A percentile compares a stretch with the other conserved stretches of the same genome.
phyloP scores from a whole-genome alignment of 2,797 vertebrate species.

The Dendrocincla tyrannina region DNA sequence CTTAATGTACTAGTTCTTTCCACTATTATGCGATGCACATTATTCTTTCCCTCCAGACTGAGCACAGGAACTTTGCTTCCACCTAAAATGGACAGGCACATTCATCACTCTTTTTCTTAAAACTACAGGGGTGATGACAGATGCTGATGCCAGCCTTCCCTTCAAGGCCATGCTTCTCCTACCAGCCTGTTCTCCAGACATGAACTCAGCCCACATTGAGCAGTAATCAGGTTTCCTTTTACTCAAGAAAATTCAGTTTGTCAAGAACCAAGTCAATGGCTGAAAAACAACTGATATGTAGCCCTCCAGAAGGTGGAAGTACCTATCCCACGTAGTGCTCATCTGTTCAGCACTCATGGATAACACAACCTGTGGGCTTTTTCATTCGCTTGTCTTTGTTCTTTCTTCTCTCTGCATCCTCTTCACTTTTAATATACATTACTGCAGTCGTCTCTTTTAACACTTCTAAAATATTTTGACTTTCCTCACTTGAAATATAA shows the following conservation, averaged over 20 bases:
- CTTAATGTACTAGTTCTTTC: not conserved
- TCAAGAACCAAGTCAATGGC: not conserved
- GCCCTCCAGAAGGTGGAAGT: not conserved
- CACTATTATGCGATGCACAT: not conserved
- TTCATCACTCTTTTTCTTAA: not conserved
- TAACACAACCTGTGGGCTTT: not conserved
- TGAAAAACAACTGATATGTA: not conserved
- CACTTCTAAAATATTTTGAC: constrained; percentile 41
- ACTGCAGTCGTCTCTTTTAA: not conserved
- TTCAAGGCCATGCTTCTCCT: not conserved
- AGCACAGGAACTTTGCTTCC: not conserved
- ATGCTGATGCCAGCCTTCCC: not conserved
- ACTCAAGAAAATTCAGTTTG: not conserved
- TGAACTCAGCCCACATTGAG: not conserved
- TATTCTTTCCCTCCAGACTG: not conserved
- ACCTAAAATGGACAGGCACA: not conserved
- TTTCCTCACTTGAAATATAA: constrained; percentile 2
- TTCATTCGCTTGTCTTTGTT: not conserved
- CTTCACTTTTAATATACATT: not conserved
- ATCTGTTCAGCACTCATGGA: not conserved
- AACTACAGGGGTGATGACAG: not conserved
- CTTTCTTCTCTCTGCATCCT: not conserved
- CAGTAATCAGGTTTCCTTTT: not conserved
- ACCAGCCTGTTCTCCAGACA: not conserved
- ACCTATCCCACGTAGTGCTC: not conserved